Conservation (phyloP, 1,140 invertebrate species). For the Trinorchestia longiramus region DNA sequence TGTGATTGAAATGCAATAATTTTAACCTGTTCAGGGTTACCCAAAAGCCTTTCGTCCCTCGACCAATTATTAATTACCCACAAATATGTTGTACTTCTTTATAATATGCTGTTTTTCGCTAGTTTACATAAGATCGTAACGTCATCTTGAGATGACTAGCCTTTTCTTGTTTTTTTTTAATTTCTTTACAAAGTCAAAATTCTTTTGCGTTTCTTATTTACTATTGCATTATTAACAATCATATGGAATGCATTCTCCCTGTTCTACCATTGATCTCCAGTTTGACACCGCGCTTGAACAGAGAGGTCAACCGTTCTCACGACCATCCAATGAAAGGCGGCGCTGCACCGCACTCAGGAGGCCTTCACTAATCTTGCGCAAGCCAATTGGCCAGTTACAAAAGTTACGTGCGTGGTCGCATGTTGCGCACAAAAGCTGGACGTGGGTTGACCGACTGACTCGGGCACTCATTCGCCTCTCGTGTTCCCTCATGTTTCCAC, state of each 20-base stretch:
- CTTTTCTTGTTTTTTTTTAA: no score
- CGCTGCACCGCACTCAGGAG: background rate
- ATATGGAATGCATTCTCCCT: background rate
- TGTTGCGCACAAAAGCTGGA: background rate
- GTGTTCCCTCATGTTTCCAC: slow-evolving; percentile 4
- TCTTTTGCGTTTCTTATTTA: no score
- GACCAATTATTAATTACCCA: no score
- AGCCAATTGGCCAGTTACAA: slow-evolving; percentile 44
- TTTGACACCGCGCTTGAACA: background rate
- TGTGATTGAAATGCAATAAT: no score
- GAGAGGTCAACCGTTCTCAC: slow-evolving; percentile 34
- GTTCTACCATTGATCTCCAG: background rate
- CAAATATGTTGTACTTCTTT: no score
- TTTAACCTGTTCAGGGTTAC: no score
- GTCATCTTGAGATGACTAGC: no score
- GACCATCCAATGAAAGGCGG: background rate
- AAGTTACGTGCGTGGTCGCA: background rate
- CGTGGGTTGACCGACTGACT: slow-evolving; percentile 32
- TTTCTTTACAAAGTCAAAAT: no score
- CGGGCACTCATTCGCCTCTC: slow-evolving; percentile 13
- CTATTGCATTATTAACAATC: no score
- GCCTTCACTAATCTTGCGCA: background rate
- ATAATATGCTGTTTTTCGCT: no score
- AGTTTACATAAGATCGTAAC: no score
- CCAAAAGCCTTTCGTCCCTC: no score